Evolutionary conservation across 2,888 invertebrate species (phyloP).

Genomic region (Scaptomyza caliginosa): DNA sequence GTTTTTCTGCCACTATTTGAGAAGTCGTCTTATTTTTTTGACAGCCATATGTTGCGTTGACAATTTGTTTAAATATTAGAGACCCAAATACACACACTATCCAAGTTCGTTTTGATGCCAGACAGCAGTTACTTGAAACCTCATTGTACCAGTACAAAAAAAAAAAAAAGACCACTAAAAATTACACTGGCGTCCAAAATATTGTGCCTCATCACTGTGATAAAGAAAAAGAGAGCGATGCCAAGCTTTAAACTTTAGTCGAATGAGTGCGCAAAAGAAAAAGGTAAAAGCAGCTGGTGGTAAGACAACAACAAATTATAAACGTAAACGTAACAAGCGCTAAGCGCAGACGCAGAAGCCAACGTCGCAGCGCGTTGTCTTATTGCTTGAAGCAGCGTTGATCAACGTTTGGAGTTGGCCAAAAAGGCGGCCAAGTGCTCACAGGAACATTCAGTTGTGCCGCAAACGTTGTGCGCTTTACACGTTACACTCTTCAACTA

Average conservation of each 20-base stretch:
- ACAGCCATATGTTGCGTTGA: slow-evolving; percentile 16
- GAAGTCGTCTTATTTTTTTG: slow-evolving; percentile 15
- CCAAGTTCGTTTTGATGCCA: slow-evolving; percentile 56
- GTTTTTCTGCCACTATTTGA: slow-evolving; percentile 1
- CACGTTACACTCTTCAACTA: slow-evolving; percentile 68
- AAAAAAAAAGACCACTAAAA: slow-evolving; percentile 49
- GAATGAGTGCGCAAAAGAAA: slow-evolving; percentile 68
- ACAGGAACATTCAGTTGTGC: slow-evolving; percentile 82
- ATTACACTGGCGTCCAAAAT: slow-evolving; percentile 56
- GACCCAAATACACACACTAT: slow-evolving; percentile 57
- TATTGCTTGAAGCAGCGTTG: slow-evolving; percentile 3
- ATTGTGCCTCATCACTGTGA: slow-evolving; percentile 5
- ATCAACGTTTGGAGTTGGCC: slow-evolving; percentile 62
- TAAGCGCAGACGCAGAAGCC: slow-evolving; percentile 38
- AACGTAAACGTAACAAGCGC: slow-evolving; percentile 53
- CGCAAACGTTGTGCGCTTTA: slow-evolving; percentile 82
- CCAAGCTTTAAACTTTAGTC: slow-evolving; percentile 15
- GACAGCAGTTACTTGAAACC: slow-evolving; percentile 39
- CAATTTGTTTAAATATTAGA: slow-evolving; percentile 61
- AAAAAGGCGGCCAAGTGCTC: slow-evolving; percentile 79
- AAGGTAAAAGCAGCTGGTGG: slow-evolving; percentile 68
- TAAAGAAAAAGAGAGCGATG: slow-evolving; percentile 34
- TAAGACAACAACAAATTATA: slow-evolving; percentile 42
- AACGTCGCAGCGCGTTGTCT: slow-evolving; percentile 5
- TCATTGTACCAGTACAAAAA: slow-evolving; percentile 37